Evolutionary conservation across 2,797 vertebrate genomes (phyloP).

Genomic region (Oophaga sylvatica): DNA sequence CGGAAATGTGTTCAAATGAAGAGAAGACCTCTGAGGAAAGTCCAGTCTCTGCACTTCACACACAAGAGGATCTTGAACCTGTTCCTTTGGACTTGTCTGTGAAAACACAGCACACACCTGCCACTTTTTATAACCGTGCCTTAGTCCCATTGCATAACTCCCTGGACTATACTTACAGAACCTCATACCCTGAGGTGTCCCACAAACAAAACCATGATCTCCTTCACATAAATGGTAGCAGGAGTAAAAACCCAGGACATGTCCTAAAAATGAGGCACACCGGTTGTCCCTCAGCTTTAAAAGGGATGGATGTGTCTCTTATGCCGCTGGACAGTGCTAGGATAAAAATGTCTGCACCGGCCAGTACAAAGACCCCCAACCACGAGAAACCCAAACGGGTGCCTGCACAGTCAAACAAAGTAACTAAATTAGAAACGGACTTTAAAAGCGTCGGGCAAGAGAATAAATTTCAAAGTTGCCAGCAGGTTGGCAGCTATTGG

Average conservation of each 20-base stretch:
- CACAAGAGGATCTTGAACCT: slow-evolving; percentile 68
- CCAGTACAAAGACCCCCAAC: slow-evolving; percentile 69
- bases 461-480: slow-evolving; percentile 70
- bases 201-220: slow-evolving; percentile 84
- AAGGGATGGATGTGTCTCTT: slow-evolving; percentile 87
- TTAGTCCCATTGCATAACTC: slow-evolving; percentile 77
- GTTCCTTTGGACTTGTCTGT: slow-evolving; percentile 85
- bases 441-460: slow-evolving; percentile 69
- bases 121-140: slow-evolving; percentile 71
- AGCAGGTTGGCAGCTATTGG: slow-evolving; percentile 65
- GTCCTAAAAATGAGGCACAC: slow-evolving; percentile 77
- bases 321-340: slow-evolving; percentile 73
- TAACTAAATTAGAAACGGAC: slow-evolving; percentile 65
- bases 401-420: slow-evolving; percentile 65
- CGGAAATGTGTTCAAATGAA: too few species aligned
- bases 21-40: too few species aligned
- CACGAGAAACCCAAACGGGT: slow-evolving; percentile 69
- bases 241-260: slow-evolving; percentile 62
- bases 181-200: slow-evolving; percentile 89
- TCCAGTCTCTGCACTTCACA: slow-evolving; percentile 58
- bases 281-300: slow-evolving; percentile 89
- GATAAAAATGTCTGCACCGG: slow-evolving; percentile 74
- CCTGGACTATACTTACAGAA: slow-evolving; percentile 85
- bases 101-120: slow-evolving; percentile 72
- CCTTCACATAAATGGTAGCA: slow-evolving; percentile 65